Conservation (phyloP, 2,113 vertebrate species). For the Raja brachyura region DNA sequence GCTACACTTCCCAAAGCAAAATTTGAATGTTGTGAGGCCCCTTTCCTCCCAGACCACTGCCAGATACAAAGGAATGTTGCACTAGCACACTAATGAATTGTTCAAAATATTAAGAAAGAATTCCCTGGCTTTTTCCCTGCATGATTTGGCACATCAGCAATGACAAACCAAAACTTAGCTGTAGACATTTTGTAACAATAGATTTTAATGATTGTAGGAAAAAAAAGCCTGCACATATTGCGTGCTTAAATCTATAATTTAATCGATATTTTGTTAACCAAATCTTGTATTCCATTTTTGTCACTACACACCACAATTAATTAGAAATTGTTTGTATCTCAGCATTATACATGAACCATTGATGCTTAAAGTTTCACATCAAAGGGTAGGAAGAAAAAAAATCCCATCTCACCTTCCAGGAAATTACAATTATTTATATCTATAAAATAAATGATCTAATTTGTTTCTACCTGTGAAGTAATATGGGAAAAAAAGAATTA, state of each 20-base stretch:
- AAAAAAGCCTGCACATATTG: neutral
- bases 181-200: neutral
- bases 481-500: neutral
- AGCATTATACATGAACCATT: neutral
- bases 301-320: neutral
- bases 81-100: neutral
- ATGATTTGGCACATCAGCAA: neutral
- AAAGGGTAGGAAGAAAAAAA: neutral
- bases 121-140: neutral
- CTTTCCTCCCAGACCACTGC: neutral
- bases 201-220: neutral
- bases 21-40: neutral
- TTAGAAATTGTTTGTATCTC: neutral
- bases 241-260: neutral
- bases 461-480: neutral
- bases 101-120: neutral
- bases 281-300: neutral
- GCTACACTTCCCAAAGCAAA: neutral
- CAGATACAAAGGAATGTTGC: neutral
- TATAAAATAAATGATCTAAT: neutral
- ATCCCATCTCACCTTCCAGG: neutral
- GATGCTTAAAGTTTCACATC: neutral
- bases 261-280: neutral
- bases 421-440: neutral
- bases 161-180: neutral